These are phyloP conservation scores for Eupithecia subumbrata DNA, from an alignment of 2,888 invertebrate genomes.

Conservation along the genomic window DNA sequence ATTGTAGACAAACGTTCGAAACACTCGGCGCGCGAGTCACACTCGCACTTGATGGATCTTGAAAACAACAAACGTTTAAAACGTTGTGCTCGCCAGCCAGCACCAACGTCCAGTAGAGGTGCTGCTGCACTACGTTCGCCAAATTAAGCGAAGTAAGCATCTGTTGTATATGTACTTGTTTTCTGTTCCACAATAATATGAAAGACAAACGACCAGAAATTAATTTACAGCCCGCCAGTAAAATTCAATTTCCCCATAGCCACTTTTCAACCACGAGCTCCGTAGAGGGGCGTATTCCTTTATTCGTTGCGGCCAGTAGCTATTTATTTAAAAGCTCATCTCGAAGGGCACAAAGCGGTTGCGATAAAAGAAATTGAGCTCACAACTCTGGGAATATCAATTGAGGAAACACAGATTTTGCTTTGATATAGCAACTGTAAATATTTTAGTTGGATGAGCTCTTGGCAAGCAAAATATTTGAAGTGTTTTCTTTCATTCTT, in stretches of 20 bases:
- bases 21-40: too few species aligned
- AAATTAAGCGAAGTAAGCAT: background rate
- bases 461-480: constrained; percentile 14
- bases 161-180: background rate
- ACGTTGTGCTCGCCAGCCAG: too few species aligned
- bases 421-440: constrained; percentile 50
- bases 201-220: background rate
- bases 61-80: too few species aligned
- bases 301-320: constrained; percentile 52
- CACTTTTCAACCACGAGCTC: constrained; percentile 45
- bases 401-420: constrained; percentile 44
- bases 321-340: constrained; percentile 64
- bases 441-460: constrained; percentile 46
- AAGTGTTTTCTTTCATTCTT: constrained; percentile 21
- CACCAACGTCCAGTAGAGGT: too few species aligned
- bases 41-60: too few species aligned
- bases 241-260: constrained; percentile 17
- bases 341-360: constrained; percentile 50
- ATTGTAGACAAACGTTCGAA: too few species aligned
- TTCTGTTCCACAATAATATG: background rate
- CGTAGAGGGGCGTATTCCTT: constrained; percentile 51
- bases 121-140: background rate
- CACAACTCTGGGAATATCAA: constrained; percentile 53
- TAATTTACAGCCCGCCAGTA: background rate
- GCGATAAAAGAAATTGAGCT: constrained; percentile 54